Conservation (phyloP, 1,140 invertebrate genomes). For the Drosophila serrata region DNA sequence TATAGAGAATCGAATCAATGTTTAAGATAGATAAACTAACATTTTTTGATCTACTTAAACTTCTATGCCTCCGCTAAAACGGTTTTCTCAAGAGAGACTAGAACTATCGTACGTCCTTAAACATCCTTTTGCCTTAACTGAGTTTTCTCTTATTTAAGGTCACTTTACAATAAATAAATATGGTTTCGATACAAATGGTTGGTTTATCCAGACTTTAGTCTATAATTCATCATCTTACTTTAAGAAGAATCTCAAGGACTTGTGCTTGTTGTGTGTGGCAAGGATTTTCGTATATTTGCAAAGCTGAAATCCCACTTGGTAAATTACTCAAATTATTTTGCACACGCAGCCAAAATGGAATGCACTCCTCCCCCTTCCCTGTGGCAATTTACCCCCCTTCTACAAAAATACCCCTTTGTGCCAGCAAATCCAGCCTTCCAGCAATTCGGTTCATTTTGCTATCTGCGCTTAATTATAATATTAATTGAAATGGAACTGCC, state of each 20-base stretch:
- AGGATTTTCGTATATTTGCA: slow-evolving; percentile 32
- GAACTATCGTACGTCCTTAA: no score
- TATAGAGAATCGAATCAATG: not conserved
- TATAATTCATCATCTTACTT: not conserved
- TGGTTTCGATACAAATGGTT: not conserved
- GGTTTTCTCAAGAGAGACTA: no score
- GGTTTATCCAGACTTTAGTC: not conserved
- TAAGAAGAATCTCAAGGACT: slow-evolving; percentile 15
- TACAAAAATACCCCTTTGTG: no score
- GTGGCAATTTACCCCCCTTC: not conserved
- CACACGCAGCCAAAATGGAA: slow-evolving; percentile 43
- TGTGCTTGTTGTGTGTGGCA: not conserved
- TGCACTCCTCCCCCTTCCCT: not conserved
- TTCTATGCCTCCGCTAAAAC: no score
- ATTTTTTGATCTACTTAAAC: no score
- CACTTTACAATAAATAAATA: not conserved
- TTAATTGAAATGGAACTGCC: slow-evolving; percentile 66
- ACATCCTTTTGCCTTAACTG: not conserved
- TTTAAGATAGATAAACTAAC: no score
- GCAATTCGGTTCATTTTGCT: slow-evolving; percentile 23
- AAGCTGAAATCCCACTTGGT: slow-evolving; percentile 18
- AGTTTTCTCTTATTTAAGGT: not conserved
- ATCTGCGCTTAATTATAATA: slow-evolving; percentile 61
- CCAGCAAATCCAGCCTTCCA: slow-evolving; percentile 3
- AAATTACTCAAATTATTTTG: slow-evolving; percentile 40